Percentiles rank a stretch among this genome's conserved stretches.
Evolutionary conservation across 2,797 vertebrate species (phyloP).

Genomic region (Xyrichtys novacula): DNA sequence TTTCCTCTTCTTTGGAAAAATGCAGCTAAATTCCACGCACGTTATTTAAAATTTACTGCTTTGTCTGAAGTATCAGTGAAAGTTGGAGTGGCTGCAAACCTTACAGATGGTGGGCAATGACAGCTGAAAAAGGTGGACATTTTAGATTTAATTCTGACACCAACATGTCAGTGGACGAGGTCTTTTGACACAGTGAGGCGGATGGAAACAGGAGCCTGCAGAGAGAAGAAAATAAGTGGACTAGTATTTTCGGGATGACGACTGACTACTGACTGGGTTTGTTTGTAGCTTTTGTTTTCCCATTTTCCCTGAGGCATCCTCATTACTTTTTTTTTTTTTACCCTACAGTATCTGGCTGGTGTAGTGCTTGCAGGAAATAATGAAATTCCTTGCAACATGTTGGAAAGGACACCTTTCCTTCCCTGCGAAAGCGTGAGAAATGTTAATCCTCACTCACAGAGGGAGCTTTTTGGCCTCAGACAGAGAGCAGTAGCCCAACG

Average conservation of each 20-base stretch:
- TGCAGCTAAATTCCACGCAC: no score
- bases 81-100: conserved; percentile 4
- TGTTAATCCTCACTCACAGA: no score
- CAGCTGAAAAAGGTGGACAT: conserved; percentile 37
- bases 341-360: no score
- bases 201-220: conserved; percentile 16
- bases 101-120: conserved; percentile 45
- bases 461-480: no score
- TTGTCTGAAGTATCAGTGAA: neutral
- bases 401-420: no score
- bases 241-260: conserved; percentile 1
- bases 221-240: neutral
- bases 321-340: no score
- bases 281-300: no score
- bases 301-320: neutral
- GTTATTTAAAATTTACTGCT: neutral
- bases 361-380: no score
- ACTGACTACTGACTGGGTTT: neutral
- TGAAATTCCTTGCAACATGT: no score
- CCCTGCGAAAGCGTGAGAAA: no score
- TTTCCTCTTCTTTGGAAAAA: no score
- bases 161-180: conserved; percentile 15
- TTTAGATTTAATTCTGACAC: conserved; percentile 34
- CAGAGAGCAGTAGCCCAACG: no score
- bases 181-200: conserved; percentile 24